These are phyloP conservation scores for Antigone vipio DNA, from an alignment of 2,113 vertebrate genomes.

Conservation along the genomic window DNA sequence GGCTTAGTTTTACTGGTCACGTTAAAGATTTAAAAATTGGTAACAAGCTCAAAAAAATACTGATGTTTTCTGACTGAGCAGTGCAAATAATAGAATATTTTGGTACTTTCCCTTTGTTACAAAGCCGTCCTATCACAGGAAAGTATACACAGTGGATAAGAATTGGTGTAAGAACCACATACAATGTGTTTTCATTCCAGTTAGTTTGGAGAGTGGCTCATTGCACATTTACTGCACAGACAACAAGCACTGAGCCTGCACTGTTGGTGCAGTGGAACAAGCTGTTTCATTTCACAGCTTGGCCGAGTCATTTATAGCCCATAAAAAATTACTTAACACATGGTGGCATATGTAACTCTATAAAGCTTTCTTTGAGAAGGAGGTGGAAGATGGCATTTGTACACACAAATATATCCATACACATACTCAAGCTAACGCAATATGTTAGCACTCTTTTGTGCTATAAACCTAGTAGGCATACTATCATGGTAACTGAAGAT, in stretches of 20 bases:
- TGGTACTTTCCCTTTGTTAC: neutral
- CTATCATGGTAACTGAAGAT: neutral
- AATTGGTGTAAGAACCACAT: neutral
- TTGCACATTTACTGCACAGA: constrained; percentile 7
- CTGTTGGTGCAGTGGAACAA: constrained; percentile 44
- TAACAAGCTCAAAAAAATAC: neutral
- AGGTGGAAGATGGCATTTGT: constrained; percentile 62
- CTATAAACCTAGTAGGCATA: neutral
- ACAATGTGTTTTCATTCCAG: neutral
- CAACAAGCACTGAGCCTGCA: constrained; percentile 25
- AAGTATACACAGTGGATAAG: neutral
- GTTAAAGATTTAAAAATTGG: neutral
- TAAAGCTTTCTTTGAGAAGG: constrained; percentile 40
- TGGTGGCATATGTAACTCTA: constrained; percentile 51
- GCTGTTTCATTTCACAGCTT: constrained; percentile 66
- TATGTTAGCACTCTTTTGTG: constrained; percentile 40
- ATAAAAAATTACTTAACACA: constrained; percentile 56
- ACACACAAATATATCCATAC: constrained; percentile 35
- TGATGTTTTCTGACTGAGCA: neutral
- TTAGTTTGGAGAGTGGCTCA: neutral
- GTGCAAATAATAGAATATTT: neutral
- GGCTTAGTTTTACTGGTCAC: neutral
- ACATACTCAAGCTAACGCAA: neutral
- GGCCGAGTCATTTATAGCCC: constrained; percentile 55
- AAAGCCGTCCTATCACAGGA: neutral